These are phyloP conservation scores for Microchrysa polita DNA, from an alignment of 2,888 invertebrate species.

Conservation along the genomic window DNA sequence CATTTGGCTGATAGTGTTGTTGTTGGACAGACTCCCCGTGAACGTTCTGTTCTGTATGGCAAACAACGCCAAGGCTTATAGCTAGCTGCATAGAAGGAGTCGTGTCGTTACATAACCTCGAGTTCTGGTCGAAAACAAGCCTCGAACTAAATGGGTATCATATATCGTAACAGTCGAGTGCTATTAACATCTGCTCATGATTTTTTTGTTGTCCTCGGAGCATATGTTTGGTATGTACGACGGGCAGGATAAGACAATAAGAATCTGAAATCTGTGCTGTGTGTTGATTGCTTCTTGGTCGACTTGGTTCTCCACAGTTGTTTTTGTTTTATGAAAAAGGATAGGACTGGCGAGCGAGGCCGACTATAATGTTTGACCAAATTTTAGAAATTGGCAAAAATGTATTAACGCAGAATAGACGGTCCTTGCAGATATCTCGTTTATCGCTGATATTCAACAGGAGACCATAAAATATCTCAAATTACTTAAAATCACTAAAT, in stretches of 20 bases:
- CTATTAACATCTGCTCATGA: constrained; percentile 37
- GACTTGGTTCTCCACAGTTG: background rate
- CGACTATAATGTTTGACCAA: too few species aligned
- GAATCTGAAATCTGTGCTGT: constrained; percentile 12
- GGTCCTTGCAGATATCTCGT: too few species aligned
- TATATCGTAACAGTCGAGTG: constrained; percentile 40
- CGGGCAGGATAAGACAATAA: background rate
- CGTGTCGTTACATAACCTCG: constrained; percentile 14
- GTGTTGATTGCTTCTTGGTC: constrained; percentile 7
- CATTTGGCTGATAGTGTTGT: constrained; percentile 8
- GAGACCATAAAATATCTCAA: constrained; percentile 8
- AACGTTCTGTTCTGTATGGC: background rate
- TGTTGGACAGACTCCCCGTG: background rate
- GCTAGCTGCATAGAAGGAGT: background rate
- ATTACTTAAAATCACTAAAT: constrained; percentile 33
- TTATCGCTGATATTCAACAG: too few species aligned
- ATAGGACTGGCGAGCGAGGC: background rate
- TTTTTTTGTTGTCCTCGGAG: constrained; percentile 21
- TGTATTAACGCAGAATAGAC: too few species aligned
- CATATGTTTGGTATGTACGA: too few species aligned
- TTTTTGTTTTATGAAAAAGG: background rate
- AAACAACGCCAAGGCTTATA: background rate
- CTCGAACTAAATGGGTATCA: constrained; percentile 38
- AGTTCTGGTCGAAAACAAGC: constrained; percentile 31
- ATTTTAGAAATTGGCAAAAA: too few species aligned